These are phyloP conservation scores for Echinarachnius parma DNA, from an alignment of 53 echinoderm and acorn worm genomes.

Conservation along the genomic window DNA sequence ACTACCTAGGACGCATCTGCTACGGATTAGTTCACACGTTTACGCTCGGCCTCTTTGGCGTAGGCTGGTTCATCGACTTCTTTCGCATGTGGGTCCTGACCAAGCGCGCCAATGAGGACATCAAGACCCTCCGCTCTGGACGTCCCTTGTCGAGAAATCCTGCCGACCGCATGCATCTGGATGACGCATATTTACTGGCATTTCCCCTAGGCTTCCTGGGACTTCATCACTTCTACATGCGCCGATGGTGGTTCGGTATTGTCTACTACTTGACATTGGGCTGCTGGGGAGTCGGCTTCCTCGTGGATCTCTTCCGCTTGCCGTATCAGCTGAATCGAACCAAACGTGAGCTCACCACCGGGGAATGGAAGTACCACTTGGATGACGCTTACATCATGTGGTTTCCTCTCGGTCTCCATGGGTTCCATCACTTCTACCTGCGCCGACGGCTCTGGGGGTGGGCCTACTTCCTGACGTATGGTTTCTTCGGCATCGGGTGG, in stretches of 20 bases:
- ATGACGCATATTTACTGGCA: slow-evolving; percentile 53
- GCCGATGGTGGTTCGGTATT: slow-evolving; percentile 56
- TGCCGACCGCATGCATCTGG: slow-evolving; percentile 16
- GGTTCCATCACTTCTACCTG: slow-evolving; percentile 74
- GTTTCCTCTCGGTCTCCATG: slow-evolving; percentile 59
- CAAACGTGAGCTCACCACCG: background rate
- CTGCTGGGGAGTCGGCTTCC: slow-evolving; percentile 55
- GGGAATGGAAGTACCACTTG: slow-evolving; percentile 7
- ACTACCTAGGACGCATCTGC: slow-evolving; percentile 57
- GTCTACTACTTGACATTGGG: slow-evolving; percentile 43
- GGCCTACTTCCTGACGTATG: slow-evolving; percentile 63
- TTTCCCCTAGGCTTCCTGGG: slow-evolving; percentile 66
- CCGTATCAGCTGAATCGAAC: slow-evolving; percentile 44
- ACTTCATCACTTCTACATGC: slow-evolving; percentile 77
- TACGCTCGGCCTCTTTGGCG: slow-evolving; percentile 47
- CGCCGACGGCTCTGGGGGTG: slow-evolving; percentile 45
- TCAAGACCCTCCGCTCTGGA: slow-evolving; percentile 32
- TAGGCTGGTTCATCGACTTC: slow-evolving; percentile 57
- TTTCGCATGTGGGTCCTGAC: slow-evolving; percentile 49
- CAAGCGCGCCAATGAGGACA: slow-evolving; percentile 32
- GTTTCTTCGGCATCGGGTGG: slow-evolving; percentile 67
- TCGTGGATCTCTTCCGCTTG: slow-evolving; percentile 60
- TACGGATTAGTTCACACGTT: slow-evolving; percentile 40
- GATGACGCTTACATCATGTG: slow-evolving; percentile 56
- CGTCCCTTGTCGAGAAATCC: background rate